A percentile compares a stretch with the other conserved stretches of the same genome.
Conservation (phyloP, 92 coral and sea anemone genomes). For the Ricordea florida region DNA sequence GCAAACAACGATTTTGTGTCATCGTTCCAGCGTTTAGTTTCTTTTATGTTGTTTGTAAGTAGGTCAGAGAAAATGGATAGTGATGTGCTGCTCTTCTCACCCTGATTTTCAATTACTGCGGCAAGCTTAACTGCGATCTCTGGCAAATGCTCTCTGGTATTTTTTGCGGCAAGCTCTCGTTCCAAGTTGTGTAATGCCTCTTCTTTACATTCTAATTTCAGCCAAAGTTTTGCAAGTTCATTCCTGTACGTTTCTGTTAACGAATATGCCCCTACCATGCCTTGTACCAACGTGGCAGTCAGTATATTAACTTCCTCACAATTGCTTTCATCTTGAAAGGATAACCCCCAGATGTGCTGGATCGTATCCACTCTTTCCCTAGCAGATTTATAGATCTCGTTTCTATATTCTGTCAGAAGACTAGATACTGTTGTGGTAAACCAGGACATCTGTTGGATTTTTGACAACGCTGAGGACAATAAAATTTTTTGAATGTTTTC, state of each 20-base stretch:
- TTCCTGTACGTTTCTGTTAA: not conserved
- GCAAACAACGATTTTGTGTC: constrained; percentile 25
- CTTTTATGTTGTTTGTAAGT: not conserved
- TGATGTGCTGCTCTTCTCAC: not conserved
- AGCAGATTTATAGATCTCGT: not conserved
- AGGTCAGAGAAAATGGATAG: not conserved
- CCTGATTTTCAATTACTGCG: not conserved
- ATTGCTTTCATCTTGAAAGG: too few relatives aligned
- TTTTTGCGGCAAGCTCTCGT: not conserved
- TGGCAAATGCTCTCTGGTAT: not conserved
- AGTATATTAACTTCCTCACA: not conserved
- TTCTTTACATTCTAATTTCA: not conserved
- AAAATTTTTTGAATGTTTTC: not conserved
- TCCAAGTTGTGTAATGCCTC: not conserved
- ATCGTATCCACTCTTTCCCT: too few relatives aligned
- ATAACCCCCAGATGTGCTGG: too few relatives aligned
- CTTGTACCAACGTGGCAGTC: not conserved
- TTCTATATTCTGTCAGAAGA: not conserved
- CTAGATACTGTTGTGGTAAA: not conserved
- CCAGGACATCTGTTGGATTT: not conserved
- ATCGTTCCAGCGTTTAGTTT: constrained; percentile 28
- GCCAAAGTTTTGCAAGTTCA: not conserved
- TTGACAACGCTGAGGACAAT: not conserved
- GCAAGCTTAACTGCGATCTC: not conserved
- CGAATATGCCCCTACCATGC: not conserved